These are phyloP conservation scores for Amblyopsis hoosieri DNA, from an alignment of 2,797 vertebrate species.

Conservation along the genomic window DNA sequence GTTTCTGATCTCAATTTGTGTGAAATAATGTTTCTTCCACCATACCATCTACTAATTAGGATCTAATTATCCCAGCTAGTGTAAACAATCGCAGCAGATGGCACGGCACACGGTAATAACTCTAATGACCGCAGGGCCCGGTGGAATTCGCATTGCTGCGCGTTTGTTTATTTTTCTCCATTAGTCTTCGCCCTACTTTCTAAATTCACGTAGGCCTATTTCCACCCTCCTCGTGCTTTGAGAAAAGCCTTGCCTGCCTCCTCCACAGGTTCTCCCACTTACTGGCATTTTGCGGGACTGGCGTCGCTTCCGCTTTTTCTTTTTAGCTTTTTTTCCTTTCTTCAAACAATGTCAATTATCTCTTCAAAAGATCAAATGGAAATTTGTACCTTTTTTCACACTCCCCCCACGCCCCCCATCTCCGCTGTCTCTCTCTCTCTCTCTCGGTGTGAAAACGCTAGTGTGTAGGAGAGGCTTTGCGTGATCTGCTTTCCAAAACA, in stretches of 20 bases:
- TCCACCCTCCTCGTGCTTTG: constrained; percentile 65
- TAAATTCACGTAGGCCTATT: constrained; percentile 75
- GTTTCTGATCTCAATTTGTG: constrained; percentile 52
- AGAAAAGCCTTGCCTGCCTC: constrained; percentile 51
- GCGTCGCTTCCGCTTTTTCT: constrained; percentile 27
- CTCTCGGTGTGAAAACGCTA: constrained; percentile 8
- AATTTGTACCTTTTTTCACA: constrained; percentile 42
- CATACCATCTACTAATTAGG: constrained; percentile 92
- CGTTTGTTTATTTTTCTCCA: constrained; percentile 81
- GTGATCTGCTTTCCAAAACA: constrained; percentile 35
- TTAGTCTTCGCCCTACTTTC: constrained; percentile 83
- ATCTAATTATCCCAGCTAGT: constrained; percentile 93
- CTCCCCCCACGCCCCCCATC: constrained; percentile 21
- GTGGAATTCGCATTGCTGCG: constrained; percentile 79
- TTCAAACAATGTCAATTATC: constrained; percentile 62
- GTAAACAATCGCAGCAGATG: constrained; percentile 96
- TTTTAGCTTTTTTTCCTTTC: constrained; percentile 20
- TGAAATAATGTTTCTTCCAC: constrained; percentile 74
- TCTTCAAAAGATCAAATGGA: constrained; percentile 43
- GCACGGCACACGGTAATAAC: constrained; percentile 84
- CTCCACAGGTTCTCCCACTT: constrained; percentile 41
- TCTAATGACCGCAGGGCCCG: constrained; percentile 86
- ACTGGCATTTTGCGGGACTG: constrained; percentile 55
- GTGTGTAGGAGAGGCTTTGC: constrained; percentile 24
- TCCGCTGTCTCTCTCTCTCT: background rate